Evolutionary conservation across 2,888 invertebrate species (phyloP), one percentile per base, ranked within the genome.

Genomic region (Drosophila helvetica): DNA sequence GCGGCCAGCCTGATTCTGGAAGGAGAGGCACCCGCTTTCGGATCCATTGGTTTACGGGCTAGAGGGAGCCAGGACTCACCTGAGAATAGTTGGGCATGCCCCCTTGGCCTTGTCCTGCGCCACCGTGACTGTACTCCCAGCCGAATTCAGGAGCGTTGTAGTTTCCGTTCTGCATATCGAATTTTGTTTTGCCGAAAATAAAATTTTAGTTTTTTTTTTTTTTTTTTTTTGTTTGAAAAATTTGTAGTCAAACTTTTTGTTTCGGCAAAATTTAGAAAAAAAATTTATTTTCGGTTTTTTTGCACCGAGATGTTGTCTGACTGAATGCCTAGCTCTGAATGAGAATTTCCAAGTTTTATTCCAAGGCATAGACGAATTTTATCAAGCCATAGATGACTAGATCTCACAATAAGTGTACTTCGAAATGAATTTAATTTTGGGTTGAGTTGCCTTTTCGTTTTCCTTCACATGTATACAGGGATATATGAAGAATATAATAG

Each of bases 41-140:
- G 33, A 51, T 10, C 51, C 51, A 9, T 4, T 1, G 1, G 3
- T 1, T 2, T 4, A 4, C 4, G 1, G 0, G 42, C 8, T 3
- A 43, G n/a, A 19, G 22, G 1, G 0, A 8, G 27, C 2, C 4
- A 42, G 12, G 3, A 54, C 43, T 74, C 50, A 82, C 81, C 79
- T 87, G 81, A 1, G 74, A 75, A 45, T 74, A 77, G 12, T 47
- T 38, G 17, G 33, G 15, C 33, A 46, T 46, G 19, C 58, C 48
- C 55, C 33, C 46, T 22, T 1, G 38, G 58, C 42, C 51, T 22
- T 2, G 38, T n/a, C n/a, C 38, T 2, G 6, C n/a, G 2, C 47
- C 69, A 0, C 50, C 71, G 18, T 38, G 73, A 22, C 71, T 51
- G 50, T 88, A 88, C 38, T 60, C 76, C 83, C 83, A 83, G 47